Evolutionary conservation across 2,888 invertebrate genomes (phyloP).

Genomic region (Epistrophe eligans): DNA sequence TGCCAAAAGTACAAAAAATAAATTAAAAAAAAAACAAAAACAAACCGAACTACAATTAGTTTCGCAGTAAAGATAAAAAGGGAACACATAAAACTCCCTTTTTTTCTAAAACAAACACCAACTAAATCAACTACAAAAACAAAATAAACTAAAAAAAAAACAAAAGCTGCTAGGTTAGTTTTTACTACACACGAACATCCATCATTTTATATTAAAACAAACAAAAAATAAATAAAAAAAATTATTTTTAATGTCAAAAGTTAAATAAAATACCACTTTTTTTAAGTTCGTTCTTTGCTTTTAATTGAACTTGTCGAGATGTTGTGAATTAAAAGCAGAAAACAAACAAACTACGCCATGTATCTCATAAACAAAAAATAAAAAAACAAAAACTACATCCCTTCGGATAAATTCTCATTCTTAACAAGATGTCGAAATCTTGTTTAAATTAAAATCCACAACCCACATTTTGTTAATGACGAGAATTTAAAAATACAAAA

Average conservation of each 20-base stretch:
- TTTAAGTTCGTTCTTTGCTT: slow-evolving; percentile 73
- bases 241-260: slow-evolving; percentile 38
- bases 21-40: slow-evolving; percentile 75
- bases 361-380: slow-evolving; percentile 68
- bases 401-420: slow-evolving; percentile 64
- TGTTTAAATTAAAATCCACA: slow-evolving; percentile 21
- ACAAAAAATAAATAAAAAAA: slow-evolving; percentile 11
- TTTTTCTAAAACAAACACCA: slow-evolving; percentile 63
- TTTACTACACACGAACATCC: slow-evolving; percentile 54
- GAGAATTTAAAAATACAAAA: slow-evolving; percentile 52
- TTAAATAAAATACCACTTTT: slow-evolving; percentile 34
- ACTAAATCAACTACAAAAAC: slow-evolving; percentile 78
- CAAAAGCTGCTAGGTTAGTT: slow-evolving; percentile 67
- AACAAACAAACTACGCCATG: slow-evolving; percentile 75
- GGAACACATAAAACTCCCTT: slow-evolving; percentile 59
- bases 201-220: slow-evolving; percentile 40
- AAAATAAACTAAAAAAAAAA: slow-evolving; percentile 66
- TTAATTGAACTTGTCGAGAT: slow-evolving; percentile 68
- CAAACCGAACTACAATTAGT: slow-evolving; percentile 76
- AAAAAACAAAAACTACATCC: slow-evolving; percentile 37
- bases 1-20: slow-evolving; percentile 83
- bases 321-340: slow-evolving; percentile 75
- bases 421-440: slow-evolving; percentile 55
- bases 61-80: slow-evolving; percentile 66
- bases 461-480: slow-evolving; percentile 51